Evolutionary conservation across 2,113 vertebrate genomes (phyloP).

Genomic region (Charina bottae): DNA sequence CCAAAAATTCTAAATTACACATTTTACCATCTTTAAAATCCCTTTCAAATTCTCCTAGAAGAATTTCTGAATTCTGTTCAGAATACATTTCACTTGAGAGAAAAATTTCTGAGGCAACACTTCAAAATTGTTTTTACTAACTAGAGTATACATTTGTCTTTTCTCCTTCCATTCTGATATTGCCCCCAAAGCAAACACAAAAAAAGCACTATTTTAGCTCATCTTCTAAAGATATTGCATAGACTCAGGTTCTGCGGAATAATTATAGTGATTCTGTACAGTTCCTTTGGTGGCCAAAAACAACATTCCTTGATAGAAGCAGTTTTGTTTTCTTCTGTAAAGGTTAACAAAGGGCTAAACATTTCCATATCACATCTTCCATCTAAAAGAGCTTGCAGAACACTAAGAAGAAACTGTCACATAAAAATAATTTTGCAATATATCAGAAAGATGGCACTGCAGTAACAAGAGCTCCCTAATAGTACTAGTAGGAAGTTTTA

Average conservation of each 20-base stretch:
- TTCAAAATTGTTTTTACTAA: neutral
- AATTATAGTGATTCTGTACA: constrained; percentile 49
- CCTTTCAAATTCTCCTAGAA: neutral
- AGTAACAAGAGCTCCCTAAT: neutral
- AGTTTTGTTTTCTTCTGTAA: constrained; percentile 50
- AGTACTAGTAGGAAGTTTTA: constrained; percentile 21
- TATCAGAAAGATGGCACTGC: neutral
- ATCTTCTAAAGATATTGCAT: constrained; percentile 70
- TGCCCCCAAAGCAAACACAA: neutral
- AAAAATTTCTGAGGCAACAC: neutral
- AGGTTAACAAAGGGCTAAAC: constrained; percentile 60
- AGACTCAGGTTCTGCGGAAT: constrained; percentile 63
- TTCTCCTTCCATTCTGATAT: neutral
- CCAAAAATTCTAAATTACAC: neutral
- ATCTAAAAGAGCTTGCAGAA: constrained; percentile 43
- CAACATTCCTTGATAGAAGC: constrained; percentile 63
- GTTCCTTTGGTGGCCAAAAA: constrained; percentile 50
- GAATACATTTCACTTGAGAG: neutral
- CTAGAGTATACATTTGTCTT: neutral
- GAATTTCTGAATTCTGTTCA: neutral
- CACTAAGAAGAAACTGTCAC: constrained; percentile 56
- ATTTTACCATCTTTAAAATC: neutral
- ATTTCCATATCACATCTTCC: constrained; percentile 64
- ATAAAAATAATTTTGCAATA: fast-evolving
- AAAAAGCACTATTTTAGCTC: neutral